Base-by-base conservation (phyloP, 2,888 invertebrate species). In the Sarcophaga carnaria region DNA sequence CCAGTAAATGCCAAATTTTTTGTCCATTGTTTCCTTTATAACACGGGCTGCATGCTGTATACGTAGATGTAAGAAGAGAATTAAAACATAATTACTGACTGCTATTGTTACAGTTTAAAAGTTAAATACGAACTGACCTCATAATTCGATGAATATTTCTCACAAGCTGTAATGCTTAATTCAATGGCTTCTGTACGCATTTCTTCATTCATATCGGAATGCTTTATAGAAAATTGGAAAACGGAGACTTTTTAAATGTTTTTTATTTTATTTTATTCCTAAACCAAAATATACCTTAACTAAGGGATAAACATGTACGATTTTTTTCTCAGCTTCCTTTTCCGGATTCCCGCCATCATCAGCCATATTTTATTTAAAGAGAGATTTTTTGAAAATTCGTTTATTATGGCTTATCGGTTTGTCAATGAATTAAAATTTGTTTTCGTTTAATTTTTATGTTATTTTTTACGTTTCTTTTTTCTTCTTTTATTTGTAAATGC, bases 21-120 rank as follows among this genome's bases (percentile, higher is more conserved):
- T 98, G 94, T 99, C 99, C 96, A 99, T 96, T 69, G 96, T 95
- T 90, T 99, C 98, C 94, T 99, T 99, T 80, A 99, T 97, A 95
- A 97, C 96, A 90, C 95, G 96, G n/a, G 99, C 98, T 0, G 98
- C 98, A 89, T 95, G 95, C 96, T 98, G 76, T 49, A 10, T 37
- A 37, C 37, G 37, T 37, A 37, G 8, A 37, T 37, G 37, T 37
- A 37, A 37, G 8, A 37, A 37, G 37, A 37, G 10, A 54, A 54
- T 54, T 10, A 4, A 54, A 54, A 14, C 12, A 12, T 14, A 54
- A 54, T 54, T 54, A 54, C 54, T 3, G 5, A 54, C 54, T 3
- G 8, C 37, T 69, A 14, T 78, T 49, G 62, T 72, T 67, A 37
- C 14, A 12, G 4, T 14, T 54, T 54, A 14, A 54, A 17, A 14